A percentile compares a stretch with the other conserved stretches of the same genome.
Conservation (phyloP, 2,888 invertebrate genomes). For the Cosmorhoe ocellata region DNA sequence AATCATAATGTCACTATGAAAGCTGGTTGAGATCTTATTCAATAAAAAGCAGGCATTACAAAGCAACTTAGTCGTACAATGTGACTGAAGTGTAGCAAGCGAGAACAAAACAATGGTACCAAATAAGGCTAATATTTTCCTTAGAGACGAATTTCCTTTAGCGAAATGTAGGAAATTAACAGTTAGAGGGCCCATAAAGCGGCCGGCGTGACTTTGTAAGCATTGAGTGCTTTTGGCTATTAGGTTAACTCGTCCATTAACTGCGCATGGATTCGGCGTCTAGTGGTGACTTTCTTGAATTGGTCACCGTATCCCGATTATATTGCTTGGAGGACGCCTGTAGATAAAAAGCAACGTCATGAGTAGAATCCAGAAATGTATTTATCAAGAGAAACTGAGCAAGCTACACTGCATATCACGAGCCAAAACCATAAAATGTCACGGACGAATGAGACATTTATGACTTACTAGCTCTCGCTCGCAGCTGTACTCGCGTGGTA, state of each 20-base stretch:
- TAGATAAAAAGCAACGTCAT: no score
- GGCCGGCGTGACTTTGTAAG: slow-evolving; percentile 75
- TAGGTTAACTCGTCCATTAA: slow-evolving; percentile 79
- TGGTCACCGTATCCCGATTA: slow-evolving; percentile 41
- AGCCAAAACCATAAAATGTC: slow-evolving; percentile 1
- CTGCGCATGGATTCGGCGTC: slow-evolving; percentile 62
- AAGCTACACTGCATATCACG: neutral
- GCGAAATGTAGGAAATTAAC: slow-evolving; percentile 77
- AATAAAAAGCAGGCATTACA: no score
- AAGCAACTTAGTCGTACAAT: slow-evolving; percentile 30
- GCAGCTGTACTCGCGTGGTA: no score
- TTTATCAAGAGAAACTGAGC: slow-evolving; percentile 17
- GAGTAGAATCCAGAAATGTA: no score
- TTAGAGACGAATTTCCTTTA: slow-evolving; percentile 69
- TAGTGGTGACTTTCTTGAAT: slow-evolving; percentile 65
- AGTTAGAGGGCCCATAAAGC: slow-evolving; percentile 75
- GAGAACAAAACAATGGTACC: slow-evolving; percentile 54
- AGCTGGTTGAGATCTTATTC: no score
- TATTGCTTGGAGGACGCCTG: slow-evolving; percentile 2
- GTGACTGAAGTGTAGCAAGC: slow-evolving; percentile 48
- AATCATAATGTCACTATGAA: no score
- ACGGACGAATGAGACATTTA: neutral
- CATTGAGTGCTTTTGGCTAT: slow-evolving; percentile 81
- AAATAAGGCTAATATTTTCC: slow-evolving; percentile 63
- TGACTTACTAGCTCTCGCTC: no score